These are phyloP conservation scores for Polyploca ridens DNA, from an alignment of 2,888 invertebrate species.

Conservation along the genomic window DNA sequence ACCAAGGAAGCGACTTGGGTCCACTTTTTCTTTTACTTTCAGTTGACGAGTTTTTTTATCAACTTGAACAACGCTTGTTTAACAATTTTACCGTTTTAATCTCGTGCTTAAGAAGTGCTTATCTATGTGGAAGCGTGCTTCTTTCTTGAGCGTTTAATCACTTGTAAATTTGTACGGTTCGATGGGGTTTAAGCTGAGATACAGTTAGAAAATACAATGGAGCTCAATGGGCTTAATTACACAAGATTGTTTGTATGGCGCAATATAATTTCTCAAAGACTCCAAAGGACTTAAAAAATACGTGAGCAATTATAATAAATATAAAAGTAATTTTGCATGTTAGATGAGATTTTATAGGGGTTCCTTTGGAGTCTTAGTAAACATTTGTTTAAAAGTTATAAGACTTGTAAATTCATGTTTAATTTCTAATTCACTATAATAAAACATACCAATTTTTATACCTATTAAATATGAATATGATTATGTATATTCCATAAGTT, in stretches of 20 bases:
- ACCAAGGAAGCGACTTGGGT: constrained; percentile 61
- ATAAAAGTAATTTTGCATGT: too few species aligned
- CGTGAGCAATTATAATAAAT: too few species aligned
- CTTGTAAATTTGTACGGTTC: constrained; percentile 53
- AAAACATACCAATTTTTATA: too few species aligned
- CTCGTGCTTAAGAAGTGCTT: constrained; percentile 58
- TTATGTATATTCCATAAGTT: too few species aligned
- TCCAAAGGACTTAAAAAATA: too few species aligned
- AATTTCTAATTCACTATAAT: too few species aligned
- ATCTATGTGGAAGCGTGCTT: constrained; percentile 63
- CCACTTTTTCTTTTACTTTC: constrained; percentile 59
- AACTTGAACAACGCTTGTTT: constrained; percentile 55
- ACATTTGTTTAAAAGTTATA: too few species aligned
- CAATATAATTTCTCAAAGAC: neutral
- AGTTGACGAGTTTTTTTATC: constrained; percentile 63
- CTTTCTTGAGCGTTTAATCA: constrained; percentile 59
- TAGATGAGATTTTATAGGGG: too few species aligned
- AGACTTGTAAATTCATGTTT: too few species aligned
- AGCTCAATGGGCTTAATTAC: neutral
- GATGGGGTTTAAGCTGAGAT: constrained; percentile 19
- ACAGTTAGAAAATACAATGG: constrained; percentile 8
- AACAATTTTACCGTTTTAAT: constrained; percentile 70
- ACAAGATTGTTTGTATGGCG: neutral
- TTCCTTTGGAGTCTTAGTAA: too few species aligned
- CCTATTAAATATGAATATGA: too few species aligned